Base-by-base conservation (phyloP, 30 jellyfish, hydroid and myxozoan species). In the Clytia hemisphaerica region DNA sequence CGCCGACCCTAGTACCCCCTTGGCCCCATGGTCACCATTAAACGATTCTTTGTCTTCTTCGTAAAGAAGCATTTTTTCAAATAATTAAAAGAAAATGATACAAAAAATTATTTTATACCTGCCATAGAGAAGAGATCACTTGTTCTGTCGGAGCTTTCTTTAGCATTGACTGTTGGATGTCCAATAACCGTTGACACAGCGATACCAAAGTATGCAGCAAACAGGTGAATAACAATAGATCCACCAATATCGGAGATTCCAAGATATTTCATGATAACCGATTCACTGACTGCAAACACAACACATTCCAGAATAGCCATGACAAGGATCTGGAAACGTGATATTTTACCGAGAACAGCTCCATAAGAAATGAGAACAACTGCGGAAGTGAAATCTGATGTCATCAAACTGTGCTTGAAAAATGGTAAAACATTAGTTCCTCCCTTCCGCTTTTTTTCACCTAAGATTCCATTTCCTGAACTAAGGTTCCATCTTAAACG, bases 141-240 rank as follows among this genome's bases (percentile, higher is more conserved):
- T 19, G 61, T 80, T 68, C 75, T 66, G 1, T 76, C 58, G 21
- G 95, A 59, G 0, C 93, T 93, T 58, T 88, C 97, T 44, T 82
- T 88, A 18, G 54, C 58, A 57, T 75, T 84, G 36, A 78, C 94
- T 9, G 71, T 92, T 7, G 73, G 67, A n/a, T 58, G 63, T 26
- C 60, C 24, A 28, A 86, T 24, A 15, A 78, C 73, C 12, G 80
- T 32, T 28, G 97, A 66, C 16, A 90, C 86, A 0, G 98, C 92
- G 2, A 90, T 75, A 27, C 98, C 98, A 61, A 80, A 90, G 57
- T 80, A 90, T 26, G 95, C 95, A 26, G 94, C 98, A 77, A 90
- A 90, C 65, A 79, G 72, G 61, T 80, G 94, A 12, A 90, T 67
- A 15, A 77, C 86, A 89, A 90, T 77, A 21, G 95, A 81, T 2